These are phyloP conservation scores for Tauraco hartlaubi DNA, from an alignment of 2,797 vertebrate species.

Conservation along the genomic window DNA sequence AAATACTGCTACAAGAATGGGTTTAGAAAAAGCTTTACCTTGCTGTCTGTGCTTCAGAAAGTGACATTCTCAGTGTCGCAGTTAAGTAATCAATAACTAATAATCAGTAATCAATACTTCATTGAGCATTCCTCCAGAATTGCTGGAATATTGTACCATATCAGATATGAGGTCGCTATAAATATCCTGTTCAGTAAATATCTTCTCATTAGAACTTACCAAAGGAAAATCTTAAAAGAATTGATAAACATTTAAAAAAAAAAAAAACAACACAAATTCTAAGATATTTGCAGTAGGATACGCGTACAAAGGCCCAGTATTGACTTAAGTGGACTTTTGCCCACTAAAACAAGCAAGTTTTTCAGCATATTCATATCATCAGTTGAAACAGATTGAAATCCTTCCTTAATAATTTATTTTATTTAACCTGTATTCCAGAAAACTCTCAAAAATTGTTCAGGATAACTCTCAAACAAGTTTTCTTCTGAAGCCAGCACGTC, in stretches of 20 bases:
- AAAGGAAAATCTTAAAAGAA: background rate
- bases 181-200: background rate
- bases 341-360: background rate
- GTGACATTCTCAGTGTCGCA: background rate
- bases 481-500: background rate
- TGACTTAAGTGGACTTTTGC: background rate
- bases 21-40: background rate
- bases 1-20: background rate
- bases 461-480: background rate
- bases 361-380: background rate
- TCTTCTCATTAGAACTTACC: background rate
- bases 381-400: background rate
- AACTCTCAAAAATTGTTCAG: too few species aligned
- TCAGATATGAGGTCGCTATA: background rate
- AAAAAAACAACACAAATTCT: background rate
- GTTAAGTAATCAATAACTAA: background rate
- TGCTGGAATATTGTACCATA: background rate
- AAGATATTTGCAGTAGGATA: background rate
- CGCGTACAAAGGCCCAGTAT: background rate
- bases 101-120: background rate
- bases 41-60: background rate
- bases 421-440: background rate
- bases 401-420: background rate
- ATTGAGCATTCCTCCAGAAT: background rate
- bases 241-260: background rate